Base-by-base conservation (phyloP, 2,888 invertebrate genomes). In the Silvanus unidentatus region DNA sequence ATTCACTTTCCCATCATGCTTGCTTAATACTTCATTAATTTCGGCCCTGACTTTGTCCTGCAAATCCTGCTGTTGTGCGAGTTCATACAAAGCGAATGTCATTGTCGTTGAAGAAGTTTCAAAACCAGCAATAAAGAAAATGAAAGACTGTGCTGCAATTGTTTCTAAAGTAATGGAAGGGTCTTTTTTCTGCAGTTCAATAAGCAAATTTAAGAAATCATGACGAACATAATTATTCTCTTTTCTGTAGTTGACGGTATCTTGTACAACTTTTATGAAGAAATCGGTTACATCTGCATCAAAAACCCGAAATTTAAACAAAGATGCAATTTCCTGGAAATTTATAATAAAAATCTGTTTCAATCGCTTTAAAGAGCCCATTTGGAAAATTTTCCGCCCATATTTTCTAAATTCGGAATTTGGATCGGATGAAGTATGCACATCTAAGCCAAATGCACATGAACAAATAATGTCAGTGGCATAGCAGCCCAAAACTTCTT, bases 401-500 rank as follows among this genome's bases (percentile, higher is more conserved):
- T 22, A 22, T 5, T 22, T 3, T 8, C 22, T 3, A 22, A 22
- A 22, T 22, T 22, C 22, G 22, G 22, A 22, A 22, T 22, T 22
- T 22, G 22, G 22, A 22, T 22, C 22, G 8, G 22, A 5, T 3
- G 22, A 22, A 5, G 22, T 5, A 22, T 22, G 22, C 8, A 22
- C 22, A 22, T 76, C 75, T 3, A 80, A 70, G 16, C 79, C 79
- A 58, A 79, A 80, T 9, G 77, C 78, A 42, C 76, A 73, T 39
- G 73, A 75, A 0, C 76, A 77, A 14, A 79, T 77, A 3, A 78
- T 74, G 54, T 79, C 79, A 69, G 78, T 77, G 0, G 77, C 73
- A 54, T 75, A 78, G 48, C 73, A 74, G 35, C 40, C 36, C 16
- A 44, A 27, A 14, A 44, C 11, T 8, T 44, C 30, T 27, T 44